These are phyloP conservation scores for Tiliqua scincoides DNA, from an alignment of 2,113 vertebrate species.

Conservation along the genomic window DNA sequence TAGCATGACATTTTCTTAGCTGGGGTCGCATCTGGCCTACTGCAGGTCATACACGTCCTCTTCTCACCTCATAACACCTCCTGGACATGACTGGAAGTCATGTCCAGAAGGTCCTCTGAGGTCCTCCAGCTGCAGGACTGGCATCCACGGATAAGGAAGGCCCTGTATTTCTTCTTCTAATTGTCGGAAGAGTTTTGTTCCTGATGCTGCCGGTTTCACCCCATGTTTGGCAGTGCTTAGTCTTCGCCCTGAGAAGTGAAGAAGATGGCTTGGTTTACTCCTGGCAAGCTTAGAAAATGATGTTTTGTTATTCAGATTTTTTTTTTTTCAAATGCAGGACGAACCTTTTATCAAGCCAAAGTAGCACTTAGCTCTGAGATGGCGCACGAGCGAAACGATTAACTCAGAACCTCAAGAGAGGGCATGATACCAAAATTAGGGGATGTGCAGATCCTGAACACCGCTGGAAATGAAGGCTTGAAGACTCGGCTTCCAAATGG, in stretches of 20 bases:
- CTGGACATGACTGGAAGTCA: too few relatives aligned
- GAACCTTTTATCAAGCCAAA: neutral
- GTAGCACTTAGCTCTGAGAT: conserved; percentile 41
- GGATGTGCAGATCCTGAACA: neutral
- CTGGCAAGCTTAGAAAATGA: conserved; percentile 43
- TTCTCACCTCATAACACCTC: too few relatives aligned
- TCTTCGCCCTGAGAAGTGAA: conserved; percentile 40
- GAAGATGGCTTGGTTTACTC: conserved; percentile 51
- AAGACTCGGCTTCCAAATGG: neutral
- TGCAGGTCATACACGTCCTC: too few relatives aligned
- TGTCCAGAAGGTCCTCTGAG: too few relatives aligned
- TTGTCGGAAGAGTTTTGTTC: conserved; percentile 44
- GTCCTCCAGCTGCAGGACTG: too few relatives aligned
- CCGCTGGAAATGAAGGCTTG: conserved; percentile 21
- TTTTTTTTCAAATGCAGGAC: conserved; percentile 52
- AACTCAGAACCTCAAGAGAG: conserved; percentile 13
- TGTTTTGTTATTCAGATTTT: conserved; percentile 34
- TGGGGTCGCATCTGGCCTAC: too few relatives aligned
- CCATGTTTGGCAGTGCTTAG: conserved; percentile 50
- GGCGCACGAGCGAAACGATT: conserved; percentile 32
- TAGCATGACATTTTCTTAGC: too few relatives aligned
- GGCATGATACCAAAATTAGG: neutral
- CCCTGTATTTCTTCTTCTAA: conserved; percentile 39
- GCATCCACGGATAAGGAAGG: too few relatives aligned
- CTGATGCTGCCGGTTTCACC: neutral